phyloP scores from a whole-genome alignment of 2,888 invertebrate genomes.

The Pristionchus fissidentatus region DNA sequence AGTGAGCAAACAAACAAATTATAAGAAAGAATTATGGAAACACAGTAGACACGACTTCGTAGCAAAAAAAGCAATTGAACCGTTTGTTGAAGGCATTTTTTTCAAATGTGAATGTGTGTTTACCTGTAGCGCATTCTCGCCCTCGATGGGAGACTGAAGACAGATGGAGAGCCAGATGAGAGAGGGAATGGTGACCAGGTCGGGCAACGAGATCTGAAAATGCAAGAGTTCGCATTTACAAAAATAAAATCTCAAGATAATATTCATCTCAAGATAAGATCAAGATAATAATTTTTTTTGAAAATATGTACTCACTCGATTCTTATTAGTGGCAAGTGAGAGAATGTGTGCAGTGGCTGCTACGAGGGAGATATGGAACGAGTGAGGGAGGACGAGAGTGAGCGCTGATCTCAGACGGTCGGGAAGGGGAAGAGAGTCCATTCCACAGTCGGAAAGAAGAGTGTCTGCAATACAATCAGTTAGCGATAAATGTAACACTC shows the following conservation, averaged over 20 bases:
- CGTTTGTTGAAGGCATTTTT: too few relatives aligned
- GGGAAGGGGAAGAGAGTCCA: constrained; percentile 32
- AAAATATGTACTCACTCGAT: constrained; percentile 26
- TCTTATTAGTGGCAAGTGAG: constrained; percentile 22
- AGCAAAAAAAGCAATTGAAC: too few relatives aligned
- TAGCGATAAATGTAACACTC: neutral
- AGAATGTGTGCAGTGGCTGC: neutral
- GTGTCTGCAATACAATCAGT: constrained; percentile 1
- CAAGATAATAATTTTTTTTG: neutral
- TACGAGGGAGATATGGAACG: neutral
- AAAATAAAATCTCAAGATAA: neutral
- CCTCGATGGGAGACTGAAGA: constrained; percentile 8
- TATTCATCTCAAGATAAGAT: neutral
- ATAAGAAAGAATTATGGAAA: too few relatives aligned
- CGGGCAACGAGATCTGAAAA: constrained; percentile 45
- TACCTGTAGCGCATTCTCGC: constrained; percentile 29
- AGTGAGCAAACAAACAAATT: too few relatives aligned
- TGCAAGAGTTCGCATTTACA: neutral
- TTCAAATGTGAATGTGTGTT: neutral
- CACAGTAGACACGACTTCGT: too few relatives aligned
- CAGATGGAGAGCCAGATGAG: constrained; percentile 34
- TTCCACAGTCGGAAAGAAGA: constrained; percentile 11
- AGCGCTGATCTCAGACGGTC: neutral
- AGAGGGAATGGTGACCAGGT: constrained; percentile 45
- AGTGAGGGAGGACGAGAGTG: neutral